phyloP scores from a whole-genome alignment of 2,888 invertebrate species.

The Allacma fusca region DNA sequence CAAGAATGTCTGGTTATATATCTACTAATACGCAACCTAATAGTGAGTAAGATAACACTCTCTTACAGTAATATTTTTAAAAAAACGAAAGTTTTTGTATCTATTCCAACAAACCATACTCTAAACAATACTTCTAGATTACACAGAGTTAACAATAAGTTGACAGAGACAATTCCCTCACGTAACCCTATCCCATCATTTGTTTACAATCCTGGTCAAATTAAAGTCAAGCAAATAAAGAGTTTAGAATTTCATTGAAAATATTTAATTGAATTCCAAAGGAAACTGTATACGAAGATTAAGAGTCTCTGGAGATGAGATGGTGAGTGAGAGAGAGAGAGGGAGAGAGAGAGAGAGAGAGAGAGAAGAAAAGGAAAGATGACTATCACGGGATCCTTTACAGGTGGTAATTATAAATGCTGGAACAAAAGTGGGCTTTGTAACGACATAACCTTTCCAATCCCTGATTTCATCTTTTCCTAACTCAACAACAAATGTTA shows the following conservation, averaged over 20 bases:
- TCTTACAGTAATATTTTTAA: no score
- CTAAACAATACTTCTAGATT: no score
- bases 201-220: constrained; percentile 8
- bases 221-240: constrained; percentile 20
- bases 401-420: constrained; percentile 60
- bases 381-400: constrained; percentile 51
- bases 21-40: no score
- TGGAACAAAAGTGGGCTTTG: constrained; percentile 47
- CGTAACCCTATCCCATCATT: not conserved
- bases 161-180: not conserved
- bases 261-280: constrained; percentile 39
- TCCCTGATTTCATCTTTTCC: constrained; percentile 41
- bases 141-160: not conserved
- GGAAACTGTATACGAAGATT: constrained; percentile 9
- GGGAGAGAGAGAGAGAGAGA: constrained; percentile 34
- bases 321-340: constrained; percentile 5
- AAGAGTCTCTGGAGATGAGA: not conserved
- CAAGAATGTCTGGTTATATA: no score
- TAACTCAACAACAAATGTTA: constrained; percentile 44
- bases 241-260: constrained; percentile 23
- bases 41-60: no score
- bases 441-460: constrained; percentile 56
- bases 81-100: not conserved
- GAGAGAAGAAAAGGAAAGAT: constrained; percentile 40
- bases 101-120: not conserved